Percentiles rank a stretch among this genome's conserved stretches.
phyloP scores from a whole-genome alignment of 2,888 invertebrate species.

The Meiosimyza platycephala region DNA sequence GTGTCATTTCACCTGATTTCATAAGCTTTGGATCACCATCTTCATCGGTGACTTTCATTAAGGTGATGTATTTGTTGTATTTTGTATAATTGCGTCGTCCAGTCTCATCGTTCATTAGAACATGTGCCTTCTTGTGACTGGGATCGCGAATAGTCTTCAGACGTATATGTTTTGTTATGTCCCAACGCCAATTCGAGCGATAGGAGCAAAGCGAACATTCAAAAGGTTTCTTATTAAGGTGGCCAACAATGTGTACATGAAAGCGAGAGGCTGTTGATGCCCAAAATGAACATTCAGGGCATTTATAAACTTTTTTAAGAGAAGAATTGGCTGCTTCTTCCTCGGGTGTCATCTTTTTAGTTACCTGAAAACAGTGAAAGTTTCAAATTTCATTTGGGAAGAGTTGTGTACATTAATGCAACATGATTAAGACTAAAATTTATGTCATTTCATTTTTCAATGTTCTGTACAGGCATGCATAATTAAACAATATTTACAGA shows the following conservation, averaged over 20 bases:
- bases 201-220: slow-evolving; percentile 95
- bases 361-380: slow-evolving; percentile 67
- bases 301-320: slow-evolving; percentile 87
- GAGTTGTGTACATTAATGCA: slow-evolving; percentile 41
- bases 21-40: slow-evolving; percentile 67
- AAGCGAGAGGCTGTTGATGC: slow-evolving; percentile 92
- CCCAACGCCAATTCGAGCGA: slow-evolving; percentile 97
- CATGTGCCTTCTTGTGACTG: slow-evolving; percentile 82
- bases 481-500: too few relatives aligned
- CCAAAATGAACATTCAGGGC: slow-evolving; percentile 93
- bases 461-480: too few relatives aligned
- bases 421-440: too few relatives aligned
- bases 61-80: slow-evolving; percentile 89
- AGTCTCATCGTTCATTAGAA: slow-evolving; percentile 91
- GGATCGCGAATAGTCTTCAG: slow-evolving; percentile 88
- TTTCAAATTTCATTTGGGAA: slow-evolving; percentile 66
- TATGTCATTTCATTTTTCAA: too few relatives aligned
- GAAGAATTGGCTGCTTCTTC: slow-evolving; percentile 75
- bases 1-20: slow-evolving; percentile 68
- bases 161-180: slow-evolving; percentile 95
- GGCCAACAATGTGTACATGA: slow-evolving; percentile 93
- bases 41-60: slow-evolving; percentile 73
- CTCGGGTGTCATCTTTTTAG: slow-evolving; percentile 74
- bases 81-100: slow-evolving; percentile 92
- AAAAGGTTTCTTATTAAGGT: slow-evolving; percentile 92